phyloP scores from a whole-genome alignment of 2,113 vertebrate species.

The Malurus melanocephalus region DNA sequence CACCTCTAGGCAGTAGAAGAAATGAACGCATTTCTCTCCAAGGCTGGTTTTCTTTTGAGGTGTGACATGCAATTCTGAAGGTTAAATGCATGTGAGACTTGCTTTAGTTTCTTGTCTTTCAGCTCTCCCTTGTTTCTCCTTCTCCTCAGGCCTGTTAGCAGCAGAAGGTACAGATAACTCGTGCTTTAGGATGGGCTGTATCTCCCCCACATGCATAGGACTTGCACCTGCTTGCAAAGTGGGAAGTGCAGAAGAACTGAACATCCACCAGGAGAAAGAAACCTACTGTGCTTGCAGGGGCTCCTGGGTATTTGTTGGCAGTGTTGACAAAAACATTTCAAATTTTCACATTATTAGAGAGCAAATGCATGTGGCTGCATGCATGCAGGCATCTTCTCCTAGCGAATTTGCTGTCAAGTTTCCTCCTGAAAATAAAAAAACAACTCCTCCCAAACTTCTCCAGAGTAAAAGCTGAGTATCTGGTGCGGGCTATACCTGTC shows the following conservation, averaged over 20 bases:
- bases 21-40: not conserved
- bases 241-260: not conserved
- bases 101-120: not conserved
- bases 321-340: not conserved
- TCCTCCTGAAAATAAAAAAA: not conserved
- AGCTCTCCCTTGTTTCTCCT: not conserved
- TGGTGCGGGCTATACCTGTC: not conserved
- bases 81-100: fast-evolving
- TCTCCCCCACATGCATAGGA: not conserved
- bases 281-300: not conserved
- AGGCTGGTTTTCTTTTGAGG: not conserved
- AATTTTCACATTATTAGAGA: not conserved
- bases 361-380: not conserved
- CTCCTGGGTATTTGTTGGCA: fast-evolving
- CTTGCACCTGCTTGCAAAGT: not conserved
- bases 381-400: not conserved
- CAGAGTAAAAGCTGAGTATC: not conserved
- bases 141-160: not conserved
- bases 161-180: not conserved
- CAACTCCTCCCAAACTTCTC: not conserved
- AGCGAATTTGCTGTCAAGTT: not conserved
- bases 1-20: not conserved
- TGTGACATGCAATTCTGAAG: not conserved
- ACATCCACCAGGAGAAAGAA: not conserved
- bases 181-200: not conserved